Evolutionary conservation across 2,113 vertebrate species (phyloP).

Genomic region (Bos indicus): DNA sequence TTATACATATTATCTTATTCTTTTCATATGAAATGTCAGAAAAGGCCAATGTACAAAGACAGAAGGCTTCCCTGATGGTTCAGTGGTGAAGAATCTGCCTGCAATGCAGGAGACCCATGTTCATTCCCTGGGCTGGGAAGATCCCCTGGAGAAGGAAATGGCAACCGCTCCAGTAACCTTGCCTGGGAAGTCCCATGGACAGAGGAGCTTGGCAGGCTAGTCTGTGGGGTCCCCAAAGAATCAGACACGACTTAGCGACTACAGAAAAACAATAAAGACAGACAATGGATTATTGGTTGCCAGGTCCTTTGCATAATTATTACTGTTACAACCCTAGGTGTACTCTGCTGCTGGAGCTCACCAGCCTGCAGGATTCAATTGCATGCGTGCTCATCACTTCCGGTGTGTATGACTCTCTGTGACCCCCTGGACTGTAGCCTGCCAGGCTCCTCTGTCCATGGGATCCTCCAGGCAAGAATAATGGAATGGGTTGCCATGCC

Average conservation of each 20-base stretch:
- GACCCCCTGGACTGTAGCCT: background rate
- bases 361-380: background rate
- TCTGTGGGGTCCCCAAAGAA: background rate
- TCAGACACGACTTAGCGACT: background rate
- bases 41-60: background rate
- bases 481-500: background rate
- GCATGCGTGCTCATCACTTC: accelerated
- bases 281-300: background rate
- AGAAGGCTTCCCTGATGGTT: background rate
- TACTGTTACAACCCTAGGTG: background rate
- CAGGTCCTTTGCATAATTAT: background rate
- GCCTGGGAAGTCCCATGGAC: background rate
- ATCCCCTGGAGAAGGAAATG: background rate
- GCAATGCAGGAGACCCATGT: background rate
- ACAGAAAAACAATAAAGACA: background rate
- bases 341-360: background rate
- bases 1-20: background rate
- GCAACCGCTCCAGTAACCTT: background rate
- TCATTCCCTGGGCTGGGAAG: background rate
- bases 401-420: background rate
- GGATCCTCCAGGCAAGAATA: background rate
- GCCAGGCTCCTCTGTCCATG: background rate
- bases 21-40: background rate
- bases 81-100: background rate
- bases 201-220: background rate